These are phyloP conservation scores for Brachypodius melanocephalos DNA, from an alignment of 2,113 vertebrate species.

Conservation along the genomic window DNA sequence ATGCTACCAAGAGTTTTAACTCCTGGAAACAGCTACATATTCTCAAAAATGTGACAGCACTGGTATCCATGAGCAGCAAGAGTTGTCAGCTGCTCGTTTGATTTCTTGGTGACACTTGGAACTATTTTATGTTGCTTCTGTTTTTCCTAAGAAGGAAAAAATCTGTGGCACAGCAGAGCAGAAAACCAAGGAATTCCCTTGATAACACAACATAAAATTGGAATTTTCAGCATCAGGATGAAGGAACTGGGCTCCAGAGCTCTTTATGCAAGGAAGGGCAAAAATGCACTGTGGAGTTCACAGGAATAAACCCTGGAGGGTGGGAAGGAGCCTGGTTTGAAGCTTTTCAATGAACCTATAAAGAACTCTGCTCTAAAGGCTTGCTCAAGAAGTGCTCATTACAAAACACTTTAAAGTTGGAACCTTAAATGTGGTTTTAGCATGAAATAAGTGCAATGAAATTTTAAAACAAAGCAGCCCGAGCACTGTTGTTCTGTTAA, in stretches of 20 bases:
- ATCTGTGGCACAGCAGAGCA: not conserved
- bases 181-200: not conserved
- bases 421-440: not conserved
- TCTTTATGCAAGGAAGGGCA: not conserved
- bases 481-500: not conserved
- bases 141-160: not conserved
- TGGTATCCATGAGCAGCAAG: not conserved
- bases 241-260: not conserved
- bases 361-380: not conserved
- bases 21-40: not conserved
- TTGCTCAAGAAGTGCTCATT: not conserved
- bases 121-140: not conserved
- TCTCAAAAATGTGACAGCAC: not conserved
- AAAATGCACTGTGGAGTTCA: not conserved
- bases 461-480: not conserved
- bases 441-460: not conserved
- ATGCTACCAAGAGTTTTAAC: not conserved
- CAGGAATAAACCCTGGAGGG: not conserved
- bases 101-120: not conserved
- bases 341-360: not conserved
- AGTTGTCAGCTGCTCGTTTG: not conserved
- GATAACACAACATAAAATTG: not conserved
- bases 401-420: not conserved
- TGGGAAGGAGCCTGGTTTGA: not conserved
- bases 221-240: not conserved